Conservation (phyloP, 2,113 vertebrate species). For the Tragelaphus imberbis region DNA sequence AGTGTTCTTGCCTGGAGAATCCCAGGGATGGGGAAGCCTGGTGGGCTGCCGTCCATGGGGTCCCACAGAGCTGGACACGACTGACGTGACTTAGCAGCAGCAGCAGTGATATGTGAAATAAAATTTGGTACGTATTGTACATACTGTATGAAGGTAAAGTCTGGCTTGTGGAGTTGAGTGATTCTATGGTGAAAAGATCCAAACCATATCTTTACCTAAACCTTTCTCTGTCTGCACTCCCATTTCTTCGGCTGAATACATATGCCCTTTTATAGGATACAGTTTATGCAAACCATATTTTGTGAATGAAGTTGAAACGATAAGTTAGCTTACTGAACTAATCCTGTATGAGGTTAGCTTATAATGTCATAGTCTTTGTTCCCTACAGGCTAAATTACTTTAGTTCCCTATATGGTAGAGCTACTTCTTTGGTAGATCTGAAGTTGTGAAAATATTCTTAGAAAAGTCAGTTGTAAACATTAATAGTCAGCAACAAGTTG, state of each 20-base stretch:
- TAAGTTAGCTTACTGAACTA: not conserved
- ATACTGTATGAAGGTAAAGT: not conserved
- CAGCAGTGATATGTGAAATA: not conserved
- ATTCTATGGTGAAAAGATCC: conserved; percentile 4
- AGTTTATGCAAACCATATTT: not conserved
- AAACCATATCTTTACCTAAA: not conserved
- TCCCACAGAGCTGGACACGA: too few relatives aligned
- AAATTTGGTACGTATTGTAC: not conserved
- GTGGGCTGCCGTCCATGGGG: too few relatives aligned
- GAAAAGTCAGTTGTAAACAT: not conserved
- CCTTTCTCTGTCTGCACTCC: not conserved
- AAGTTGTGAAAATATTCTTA: not conserved
- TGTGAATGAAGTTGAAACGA: not conserved
- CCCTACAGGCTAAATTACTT: not conserved
- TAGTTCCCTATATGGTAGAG: not conserved
- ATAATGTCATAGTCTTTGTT: not conserved
- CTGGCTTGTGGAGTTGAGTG: not conserved
- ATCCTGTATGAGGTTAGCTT: not conserved
- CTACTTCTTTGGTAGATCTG: not conserved
- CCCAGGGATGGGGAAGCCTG: too few relatives aligned
- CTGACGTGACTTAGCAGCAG: too few relatives aligned
- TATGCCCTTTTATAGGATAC: not conserved
- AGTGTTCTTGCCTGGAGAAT: too few relatives aligned
- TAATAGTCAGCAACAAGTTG: not conserved
- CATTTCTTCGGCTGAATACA: not conserved